phyloP scores from a whole-genome alignment of 23 tunicate species.

The Halocynthia aurantium region DNA sequence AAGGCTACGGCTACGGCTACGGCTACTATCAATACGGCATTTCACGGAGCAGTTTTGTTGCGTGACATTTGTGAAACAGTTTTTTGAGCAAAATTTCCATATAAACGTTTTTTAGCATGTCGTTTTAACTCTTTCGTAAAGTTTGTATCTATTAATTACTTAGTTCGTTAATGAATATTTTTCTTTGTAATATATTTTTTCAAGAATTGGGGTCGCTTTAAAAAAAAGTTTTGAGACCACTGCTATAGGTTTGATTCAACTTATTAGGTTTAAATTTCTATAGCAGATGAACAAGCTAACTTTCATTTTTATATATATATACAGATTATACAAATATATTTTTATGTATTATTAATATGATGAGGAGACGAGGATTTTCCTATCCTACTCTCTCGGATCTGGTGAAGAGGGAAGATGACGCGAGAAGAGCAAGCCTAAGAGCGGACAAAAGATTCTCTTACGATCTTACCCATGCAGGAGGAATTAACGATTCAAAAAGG shows the following conservation, averaged over 20 bases:
- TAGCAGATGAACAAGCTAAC: neutral
- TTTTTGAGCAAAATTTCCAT: no score
- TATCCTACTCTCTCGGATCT: slow-evolving; percentile 8
- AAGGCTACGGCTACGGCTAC: no score
- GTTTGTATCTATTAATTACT: no score
- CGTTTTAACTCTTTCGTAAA: no score
- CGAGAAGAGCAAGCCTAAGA: slow-evolving; percentile 17
- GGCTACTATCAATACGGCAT: no score
- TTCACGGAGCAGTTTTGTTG: no score
- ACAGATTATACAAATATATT: neutral
- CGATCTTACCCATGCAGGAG: neutral
- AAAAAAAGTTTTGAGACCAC: no score
- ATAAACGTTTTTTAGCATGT: no score
- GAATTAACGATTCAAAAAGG: slow-evolving; percentile 16
- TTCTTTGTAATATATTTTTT: no score
- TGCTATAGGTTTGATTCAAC: neutral
- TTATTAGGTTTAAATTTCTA: neutral
- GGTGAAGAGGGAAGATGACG: slow-evolving; percentile 21
- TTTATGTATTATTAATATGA: neutral
- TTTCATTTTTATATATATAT: neutral
- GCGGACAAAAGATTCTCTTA: slow-evolving; percentile 6
- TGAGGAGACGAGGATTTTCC: neutral
- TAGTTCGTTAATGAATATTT: no score
- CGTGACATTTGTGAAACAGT: no score
- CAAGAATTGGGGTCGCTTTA: no score